Conservation (phyloP, 1,140 invertebrate genomes). For the Asbolus verrucosus region DNA sequence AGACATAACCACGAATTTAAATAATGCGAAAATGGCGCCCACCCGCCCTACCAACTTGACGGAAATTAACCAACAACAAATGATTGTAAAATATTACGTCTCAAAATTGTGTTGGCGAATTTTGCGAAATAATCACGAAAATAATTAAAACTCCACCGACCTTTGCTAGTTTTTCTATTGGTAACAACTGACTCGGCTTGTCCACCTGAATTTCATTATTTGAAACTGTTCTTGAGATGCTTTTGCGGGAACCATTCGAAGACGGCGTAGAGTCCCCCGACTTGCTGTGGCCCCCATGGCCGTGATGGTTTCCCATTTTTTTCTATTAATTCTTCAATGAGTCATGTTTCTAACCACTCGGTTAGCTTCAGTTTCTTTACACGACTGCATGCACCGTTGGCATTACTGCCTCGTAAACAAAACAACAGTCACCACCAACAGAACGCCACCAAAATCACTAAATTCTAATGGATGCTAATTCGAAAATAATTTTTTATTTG, state of each 20-base stretch:
- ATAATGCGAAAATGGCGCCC: conserved; percentile 43
- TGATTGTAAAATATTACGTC: no score
- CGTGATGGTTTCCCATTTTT: conserved; percentile 59
- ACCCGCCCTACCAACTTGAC: conserved; percentile 42
- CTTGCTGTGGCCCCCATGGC: conserved; percentile 49
- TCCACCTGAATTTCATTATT: conserved; percentile 72
- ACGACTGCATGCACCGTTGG: background rate
- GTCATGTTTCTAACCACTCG: conserved; percentile 1
- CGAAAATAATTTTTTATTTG: no score
- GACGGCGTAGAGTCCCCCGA: conserved; percentile 52
- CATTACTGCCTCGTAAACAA: conserved; percentile 18
- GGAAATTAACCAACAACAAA: conserved; percentile 2
- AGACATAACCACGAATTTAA: conserved; percentile 65
- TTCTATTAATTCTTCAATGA: conserved; percentile 9
- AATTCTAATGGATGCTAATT: background rate
- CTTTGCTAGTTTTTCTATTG: conserved; percentile 78
- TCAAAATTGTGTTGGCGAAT: background rate
- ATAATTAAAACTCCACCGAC: conserved; percentile 63
- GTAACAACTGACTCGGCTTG: conserved; percentile 72
- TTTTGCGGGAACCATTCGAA: conserved; percentile 56
- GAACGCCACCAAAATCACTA: background rate
- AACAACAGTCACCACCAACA: conserved; percentile 4
- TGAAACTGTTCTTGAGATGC: conserved; percentile 70
- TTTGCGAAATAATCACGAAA: no score
- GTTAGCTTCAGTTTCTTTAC: no score